phyloP scores from a whole-genome alignment of 2,113 vertebrate genomes.

The Rhabdornis inornatus region DNA sequence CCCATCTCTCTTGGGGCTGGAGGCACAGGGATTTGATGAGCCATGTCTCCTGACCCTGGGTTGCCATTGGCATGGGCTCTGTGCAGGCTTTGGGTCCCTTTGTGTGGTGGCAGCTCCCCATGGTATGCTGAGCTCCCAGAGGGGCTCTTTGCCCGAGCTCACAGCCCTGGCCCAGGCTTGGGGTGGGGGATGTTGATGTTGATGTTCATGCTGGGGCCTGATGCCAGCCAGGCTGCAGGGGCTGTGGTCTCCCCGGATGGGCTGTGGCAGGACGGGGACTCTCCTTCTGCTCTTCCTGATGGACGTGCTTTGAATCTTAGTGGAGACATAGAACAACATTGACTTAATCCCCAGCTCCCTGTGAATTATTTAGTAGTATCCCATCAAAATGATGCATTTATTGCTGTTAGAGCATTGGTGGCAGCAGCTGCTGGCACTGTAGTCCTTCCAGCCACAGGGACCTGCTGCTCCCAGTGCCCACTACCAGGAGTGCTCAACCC shows the following conservation, averaged over 20 bases:
- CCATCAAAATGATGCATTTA: constrained; percentile 62
- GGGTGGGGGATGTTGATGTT: not conserved
- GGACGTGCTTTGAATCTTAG: constrained; percentile 57
- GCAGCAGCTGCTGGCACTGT: constrained; percentile 36
- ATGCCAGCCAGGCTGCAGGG: not conserved
- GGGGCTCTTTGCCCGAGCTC: not conserved
- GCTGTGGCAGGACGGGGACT: not conserved
- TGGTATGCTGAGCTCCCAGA: not conserved
- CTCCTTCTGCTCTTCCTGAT: constrained; percentile 44
- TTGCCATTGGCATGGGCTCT: not conserved
- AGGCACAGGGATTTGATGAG: not conserved
- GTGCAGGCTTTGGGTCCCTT: not conserved
- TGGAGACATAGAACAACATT: constrained; percentile 48
- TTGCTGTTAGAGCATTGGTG: constrained; percentile 37
- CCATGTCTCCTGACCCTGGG: not conserved
- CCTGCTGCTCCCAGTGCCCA: not conserved
- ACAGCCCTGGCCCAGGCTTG: accelerated
- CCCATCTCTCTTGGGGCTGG: not conserved
- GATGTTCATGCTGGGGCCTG: not conserved
- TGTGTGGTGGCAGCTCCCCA: not conserved
- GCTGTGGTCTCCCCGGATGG: not conserved
- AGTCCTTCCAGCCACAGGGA: constrained; percentile 25
- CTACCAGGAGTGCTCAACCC: not conserved
- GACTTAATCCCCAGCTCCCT: constrained; percentile 60
- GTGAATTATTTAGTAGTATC: constrained; percentile 72